Conservation (phyloP, 2,113 vertebrate species). For the Elaphurus davidianus region DNA sequence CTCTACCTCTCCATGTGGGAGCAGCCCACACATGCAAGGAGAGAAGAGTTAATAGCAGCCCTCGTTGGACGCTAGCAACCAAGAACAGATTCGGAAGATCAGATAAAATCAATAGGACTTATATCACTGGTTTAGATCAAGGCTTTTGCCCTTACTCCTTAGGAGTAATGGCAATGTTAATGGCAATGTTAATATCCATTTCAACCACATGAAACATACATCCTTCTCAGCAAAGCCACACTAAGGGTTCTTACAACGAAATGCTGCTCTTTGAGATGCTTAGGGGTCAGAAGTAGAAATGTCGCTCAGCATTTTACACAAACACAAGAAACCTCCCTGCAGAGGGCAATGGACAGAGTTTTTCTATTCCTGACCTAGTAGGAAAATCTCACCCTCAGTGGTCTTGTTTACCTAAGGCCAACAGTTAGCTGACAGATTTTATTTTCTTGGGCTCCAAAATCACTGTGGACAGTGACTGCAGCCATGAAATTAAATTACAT, state of each 20-base stretch:
- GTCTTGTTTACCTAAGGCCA: background rate
- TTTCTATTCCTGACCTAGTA: background rate
- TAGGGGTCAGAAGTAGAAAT: background rate
- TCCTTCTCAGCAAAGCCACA: background rate
- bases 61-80: background rate
- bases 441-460: background rate
- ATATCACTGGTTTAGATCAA: background rate
- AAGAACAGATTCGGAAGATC: background rate
- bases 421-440: background rate
- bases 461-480: background rate
- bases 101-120: too few relatives aligned
- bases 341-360: too few relatives aligned
- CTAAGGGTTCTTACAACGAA: background rate
- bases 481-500: background rate
- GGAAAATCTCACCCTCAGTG: rapidly evolving
- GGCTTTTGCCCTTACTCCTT: background rate
- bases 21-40: rapidly evolving
- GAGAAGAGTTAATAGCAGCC: background rate
- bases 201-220: background rate
- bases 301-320: background rate
- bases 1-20: background rate
- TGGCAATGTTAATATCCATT: background rate
- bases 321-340: background rate
- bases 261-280: background rate
- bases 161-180: too few relatives aligned